phyloP scores from a whole-genome alignment of 2,113 vertebrate species.

The Marmota monax region DNA sequence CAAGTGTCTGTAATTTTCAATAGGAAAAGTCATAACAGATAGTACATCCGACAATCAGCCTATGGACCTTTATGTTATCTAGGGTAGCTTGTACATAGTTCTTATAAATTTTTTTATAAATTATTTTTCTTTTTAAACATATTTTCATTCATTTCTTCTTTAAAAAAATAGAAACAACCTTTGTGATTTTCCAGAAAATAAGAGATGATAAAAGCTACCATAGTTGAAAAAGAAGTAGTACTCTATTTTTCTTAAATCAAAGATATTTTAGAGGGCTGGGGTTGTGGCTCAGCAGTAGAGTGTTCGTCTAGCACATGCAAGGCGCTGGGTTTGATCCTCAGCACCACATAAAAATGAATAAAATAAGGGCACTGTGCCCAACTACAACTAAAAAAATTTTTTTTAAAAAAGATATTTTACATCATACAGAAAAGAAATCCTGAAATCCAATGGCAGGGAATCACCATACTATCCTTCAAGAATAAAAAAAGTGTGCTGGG shows the following conservation, averaged over 20 bases:
- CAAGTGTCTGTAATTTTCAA: background rate
- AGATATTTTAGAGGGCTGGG: background rate
- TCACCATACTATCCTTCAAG: too few species aligned
- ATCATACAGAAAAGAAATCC: background rate
- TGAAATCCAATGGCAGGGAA: background rate
- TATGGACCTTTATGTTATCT: background rate
- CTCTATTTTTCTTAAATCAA: background rate
- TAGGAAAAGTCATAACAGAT: background rate
- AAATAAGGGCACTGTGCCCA: too few species aligned
- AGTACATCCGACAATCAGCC: background rate
- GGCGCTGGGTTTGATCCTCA: too few species aligned
- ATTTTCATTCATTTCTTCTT: background rate
- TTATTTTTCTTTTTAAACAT: background rate
- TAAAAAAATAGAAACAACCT: background rate
- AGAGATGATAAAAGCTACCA: background rate
- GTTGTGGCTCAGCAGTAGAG: too few species aligned
- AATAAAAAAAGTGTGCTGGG: background rate
- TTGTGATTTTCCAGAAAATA: constrained; percentile 25
- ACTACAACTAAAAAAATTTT: background rate
- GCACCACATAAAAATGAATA: too few species aligned
- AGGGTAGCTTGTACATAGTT: background rate
- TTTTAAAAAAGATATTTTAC: background rate
- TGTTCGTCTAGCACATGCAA: too few species aligned
- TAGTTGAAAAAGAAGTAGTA: background rate
- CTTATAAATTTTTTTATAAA: background rate